These are phyloP conservation scores for Perodicticus potto DNA, from an alignment of 2,797 vertebrate species.

Conservation along the genomic window DNA sequence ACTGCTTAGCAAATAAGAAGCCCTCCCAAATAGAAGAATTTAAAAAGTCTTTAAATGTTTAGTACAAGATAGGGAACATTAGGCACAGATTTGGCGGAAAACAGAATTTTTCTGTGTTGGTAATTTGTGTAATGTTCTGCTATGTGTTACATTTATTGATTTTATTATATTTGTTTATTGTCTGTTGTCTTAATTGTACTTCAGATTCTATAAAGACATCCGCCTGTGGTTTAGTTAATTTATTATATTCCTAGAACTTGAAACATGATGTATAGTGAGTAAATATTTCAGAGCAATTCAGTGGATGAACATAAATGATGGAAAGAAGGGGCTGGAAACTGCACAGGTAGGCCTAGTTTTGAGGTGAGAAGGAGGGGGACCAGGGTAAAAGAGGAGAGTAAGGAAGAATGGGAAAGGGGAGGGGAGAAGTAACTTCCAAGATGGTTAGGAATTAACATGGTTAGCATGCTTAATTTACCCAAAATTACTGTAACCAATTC, in stretches of 20 bases:
- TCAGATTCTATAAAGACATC: neutral
- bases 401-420: neutral
- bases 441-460: too few relatives aligned
- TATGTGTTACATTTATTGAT: neutral
- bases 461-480: neutral
- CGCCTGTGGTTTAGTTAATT: neutral
- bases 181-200: neutral
- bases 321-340: neutral
- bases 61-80: neutral
- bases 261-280: neutral
- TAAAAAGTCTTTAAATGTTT: constrained; percentile 21
- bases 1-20: neutral
- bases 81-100: neutral
- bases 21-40: neutral
- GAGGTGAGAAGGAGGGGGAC: neutral
- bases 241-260: neutral
- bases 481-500: neutral
- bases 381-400: neutral
- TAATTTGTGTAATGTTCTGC: neutral
- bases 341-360: neutral
- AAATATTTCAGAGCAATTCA: neutral
- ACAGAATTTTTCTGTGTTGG: neutral
- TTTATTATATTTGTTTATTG: neutral
- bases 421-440: neutral
- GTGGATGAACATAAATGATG: neutral